Evolutionary conservation across 2,888 invertebrate genomes (phyloP), one percentile per base, ranked within the genome.

Genomic region (Drosophila phalerata): DNA sequence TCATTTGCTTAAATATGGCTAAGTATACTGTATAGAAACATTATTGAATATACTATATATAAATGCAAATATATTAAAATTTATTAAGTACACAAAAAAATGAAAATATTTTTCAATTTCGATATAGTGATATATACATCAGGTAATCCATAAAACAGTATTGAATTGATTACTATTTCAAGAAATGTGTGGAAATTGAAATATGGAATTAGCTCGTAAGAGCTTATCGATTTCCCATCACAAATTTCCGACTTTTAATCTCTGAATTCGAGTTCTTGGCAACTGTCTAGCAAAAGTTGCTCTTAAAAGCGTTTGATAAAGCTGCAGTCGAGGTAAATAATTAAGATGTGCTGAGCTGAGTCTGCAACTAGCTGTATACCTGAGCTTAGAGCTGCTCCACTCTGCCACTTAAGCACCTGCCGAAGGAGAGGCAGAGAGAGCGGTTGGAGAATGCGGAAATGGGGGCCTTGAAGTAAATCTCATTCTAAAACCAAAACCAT

Each of bases 401-500:
- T 28, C 15, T 13, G 37, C 45, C 62, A 32, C 40, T 42, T 63
- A 37, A 5, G 15, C 34, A 37, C 3, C n/a, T 11, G 52, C 42
- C 47, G 60, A 15, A 9, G 22, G 4, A 22, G 22, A 4, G 9
- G n/a, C n/a, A n/a, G n/a, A n/a, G n/a, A n/a, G 19, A 22, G 13
- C 5, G 32, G 42, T 8, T 10, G 17, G 4, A 19, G 10, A 3
- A 5, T 13, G 17, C n/a, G 43, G 6, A 22, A n/a, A 32, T 19
- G 28, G 47, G 37, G 4, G 13, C 17, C 40, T n/a, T 52, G n/a
- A 66, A 57, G 73, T 63, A 64, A 65, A 52, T 60, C 52, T 25
- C 25, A 67, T 43, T 49, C 53, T 6, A 52, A 74, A 73, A 49
- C 56, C 56, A 28, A 57, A 75, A 43, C 69, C 69, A 70, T 78